These are phyloP conservation scores for Brevimyrus niger DNA, from an alignment of 2,113 vertebrate genomes.

Conservation along the genomic window DNA sequence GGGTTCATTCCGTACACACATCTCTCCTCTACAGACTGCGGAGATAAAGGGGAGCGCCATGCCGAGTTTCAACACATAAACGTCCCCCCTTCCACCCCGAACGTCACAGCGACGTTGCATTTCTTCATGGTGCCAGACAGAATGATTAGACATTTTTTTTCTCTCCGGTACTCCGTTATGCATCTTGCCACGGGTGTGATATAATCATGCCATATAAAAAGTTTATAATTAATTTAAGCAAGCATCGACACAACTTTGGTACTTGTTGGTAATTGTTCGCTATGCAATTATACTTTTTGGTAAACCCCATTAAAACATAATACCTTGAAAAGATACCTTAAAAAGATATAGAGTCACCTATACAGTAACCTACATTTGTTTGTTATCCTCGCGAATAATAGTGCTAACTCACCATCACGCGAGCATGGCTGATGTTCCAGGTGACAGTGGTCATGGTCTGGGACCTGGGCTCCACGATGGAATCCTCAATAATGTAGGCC, in stretches of 20 bases:
- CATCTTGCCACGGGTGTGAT: background rate
- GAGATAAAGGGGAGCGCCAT: accelerated
- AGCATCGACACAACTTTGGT: background rate
- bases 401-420: constrained; percentile 73
- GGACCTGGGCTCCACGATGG: constrained; percentile 85
- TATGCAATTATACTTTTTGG: background rate
- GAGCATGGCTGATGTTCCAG: constrained; percentile 92
- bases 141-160: background rate
- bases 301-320: background rate
- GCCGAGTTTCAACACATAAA: background rate
- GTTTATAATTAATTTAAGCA: background rate
- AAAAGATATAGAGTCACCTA: no score
- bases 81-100: background rate
- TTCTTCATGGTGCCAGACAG: background rate
- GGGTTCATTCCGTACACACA: constrained; percentile 79
- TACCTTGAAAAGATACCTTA: background rate
- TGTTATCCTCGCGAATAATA: background rate
- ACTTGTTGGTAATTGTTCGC: background rate
- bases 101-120: background rate
- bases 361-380: background rate
- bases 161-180: background rate
- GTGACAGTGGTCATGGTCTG: constrained; percentile 89
- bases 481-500: constrained; percentile 94
- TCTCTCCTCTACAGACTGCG: constrained; percentile 82
- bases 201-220: background rate